A percentile compares a stretch with the other conserved stretches of the same genome.
These are phyloP conservation scores for Hartigia nigra DNA, from an alignment of 2,888 invertebrate species.

Conservation along the genomic window DNA sequence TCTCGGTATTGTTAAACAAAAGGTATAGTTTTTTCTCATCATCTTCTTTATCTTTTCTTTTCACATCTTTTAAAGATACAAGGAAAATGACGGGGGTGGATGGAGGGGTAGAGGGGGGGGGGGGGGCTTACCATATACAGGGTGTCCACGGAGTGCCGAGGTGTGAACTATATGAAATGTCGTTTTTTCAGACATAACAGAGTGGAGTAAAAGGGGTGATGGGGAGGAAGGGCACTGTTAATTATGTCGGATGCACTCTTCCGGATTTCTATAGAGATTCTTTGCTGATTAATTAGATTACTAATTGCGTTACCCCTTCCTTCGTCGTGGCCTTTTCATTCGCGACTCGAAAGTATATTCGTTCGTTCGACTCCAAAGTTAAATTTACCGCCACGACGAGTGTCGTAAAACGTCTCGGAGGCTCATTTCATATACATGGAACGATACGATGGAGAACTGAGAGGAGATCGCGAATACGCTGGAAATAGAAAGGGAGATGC, in stretches of 20 bases:
- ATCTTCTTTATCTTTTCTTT: neutral
- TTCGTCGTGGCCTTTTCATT: neutral
- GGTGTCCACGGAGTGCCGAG: constrained; percentile 38
- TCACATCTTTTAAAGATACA: constrained; percentile 25
- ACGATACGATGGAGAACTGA: neutral
- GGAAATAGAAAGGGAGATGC: neutral
- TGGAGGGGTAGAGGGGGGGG: neutral
- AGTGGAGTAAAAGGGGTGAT: neutral
- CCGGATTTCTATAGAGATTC: neutral
- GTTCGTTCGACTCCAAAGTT: neutral
- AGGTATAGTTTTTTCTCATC: neutral
- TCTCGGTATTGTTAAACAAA: neutral
- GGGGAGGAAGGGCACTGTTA: neutral
- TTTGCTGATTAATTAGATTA: neutral
- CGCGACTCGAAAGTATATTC: neutral
- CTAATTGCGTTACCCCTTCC: neutral
- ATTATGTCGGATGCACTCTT: neutral
- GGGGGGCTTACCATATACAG: constrained; percentile 42
- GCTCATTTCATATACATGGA: neutral
- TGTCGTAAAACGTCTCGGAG: neutral
- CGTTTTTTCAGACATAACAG: neutral
- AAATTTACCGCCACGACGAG: neutral
- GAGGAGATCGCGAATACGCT: neutral
- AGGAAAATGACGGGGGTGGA: constrained; percentile 31
- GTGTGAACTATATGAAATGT: neutral